A percentile compares a stretch with the other conserved stretches of the same genome.
Evolutionary conservation across 2,888 invertebrate genomes (phyloP).

Genomic region (Hartigia nigra): DNA sequence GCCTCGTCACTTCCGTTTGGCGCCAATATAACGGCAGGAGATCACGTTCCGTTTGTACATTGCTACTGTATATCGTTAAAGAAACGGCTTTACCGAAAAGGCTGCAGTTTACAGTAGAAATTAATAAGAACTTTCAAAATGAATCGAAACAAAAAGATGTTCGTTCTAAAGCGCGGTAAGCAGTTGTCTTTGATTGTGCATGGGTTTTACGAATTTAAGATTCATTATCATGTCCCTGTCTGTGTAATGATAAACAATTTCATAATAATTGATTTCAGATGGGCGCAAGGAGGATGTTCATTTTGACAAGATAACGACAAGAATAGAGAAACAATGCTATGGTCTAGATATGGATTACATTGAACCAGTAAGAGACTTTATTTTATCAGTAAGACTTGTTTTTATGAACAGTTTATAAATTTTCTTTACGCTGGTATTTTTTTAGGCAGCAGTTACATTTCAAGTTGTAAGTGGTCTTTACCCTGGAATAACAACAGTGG

Average conservation of each 20-base stretch:
- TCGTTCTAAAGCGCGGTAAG: not conserved
- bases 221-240: constrained; percentile 34
- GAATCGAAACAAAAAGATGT: not conserved
- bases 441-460: constrained; percentile 82
- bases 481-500: constrained; percentile 95
- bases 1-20: not conserved
- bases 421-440: constrained; percentile 1
- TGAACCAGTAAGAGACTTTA: constrained; percentile 82
- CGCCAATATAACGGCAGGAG: not conserved
- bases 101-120: constrained; percentile 6
- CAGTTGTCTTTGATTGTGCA: not conserved
- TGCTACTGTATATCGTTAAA: not conserved
- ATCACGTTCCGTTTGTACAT: not conserved
- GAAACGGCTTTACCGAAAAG: not conserved
- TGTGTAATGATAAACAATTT: constrained; percentile 42
- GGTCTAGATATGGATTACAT: constrained; percentile 96
- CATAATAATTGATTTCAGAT: constrained; percentile 69
- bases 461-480: constrained; percentile 96
- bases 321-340: constrained; percentile 95
- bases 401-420: not conserved
- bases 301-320: constrained; percentile 97
- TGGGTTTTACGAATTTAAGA: not conserved
- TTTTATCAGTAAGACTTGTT: not conserved
- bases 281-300: constrained; percentile 92
- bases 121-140: not conserved